Percentiles rank a stretch among this genome's conserved stretches.
Conservation (phyloP, 2,797 vertebrate species). For the Etheostoma nigrum region DNA sequence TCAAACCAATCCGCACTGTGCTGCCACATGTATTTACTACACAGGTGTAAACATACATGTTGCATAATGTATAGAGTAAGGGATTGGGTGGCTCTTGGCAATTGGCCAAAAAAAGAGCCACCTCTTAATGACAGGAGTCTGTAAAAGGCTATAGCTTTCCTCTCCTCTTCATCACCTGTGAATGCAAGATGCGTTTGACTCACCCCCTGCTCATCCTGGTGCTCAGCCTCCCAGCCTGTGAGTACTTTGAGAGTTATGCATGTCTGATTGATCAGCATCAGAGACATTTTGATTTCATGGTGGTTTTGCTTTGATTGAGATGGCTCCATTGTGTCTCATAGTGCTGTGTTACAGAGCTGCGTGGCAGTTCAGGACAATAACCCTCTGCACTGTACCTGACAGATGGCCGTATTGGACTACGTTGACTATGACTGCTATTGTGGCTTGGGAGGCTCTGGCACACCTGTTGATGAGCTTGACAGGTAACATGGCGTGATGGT, state of each 20-base stretch:
- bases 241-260: slow-evolving; percentile 19
- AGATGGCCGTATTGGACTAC: slow-evolving; percentile 65
- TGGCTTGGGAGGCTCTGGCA: slow-evolving; percentile 68
- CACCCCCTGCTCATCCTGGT: slow-evolving; percentile 34
- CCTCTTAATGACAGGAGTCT: background rate
- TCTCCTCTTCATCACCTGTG: background rate
- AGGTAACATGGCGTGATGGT: slow-evolving; percentile 43
- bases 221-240: slow-evolving; percentile 38
- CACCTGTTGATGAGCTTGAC: slow-evolving; percentile 74
- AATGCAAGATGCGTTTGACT: slow-evolving; percentile 41
- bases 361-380: slow-evolving; percentile 75
- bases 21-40: too few relatives aligned
- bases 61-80: slow-evolving; percentile 2
- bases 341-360: slow-evolving; percentile 46
- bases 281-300: background rate
- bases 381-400: slow-evolving; percentile 61
- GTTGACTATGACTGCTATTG: slow-evolving; percentile 75
- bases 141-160: slow-evolving; percentile 15
- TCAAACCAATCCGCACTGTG: too few relatives aligned
- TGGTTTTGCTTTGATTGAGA: background rate
- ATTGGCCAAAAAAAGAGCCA: slow-evolving; percentile 26
- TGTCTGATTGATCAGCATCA: background rate
- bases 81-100: slow-evolving; percentile 19
- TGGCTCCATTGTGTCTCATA: background rate
- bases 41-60: slow-evolving; percentile 1